Conservation (phyloP, 2,797 vertebrate genomes). For the Zalophus californianus region DNA sequence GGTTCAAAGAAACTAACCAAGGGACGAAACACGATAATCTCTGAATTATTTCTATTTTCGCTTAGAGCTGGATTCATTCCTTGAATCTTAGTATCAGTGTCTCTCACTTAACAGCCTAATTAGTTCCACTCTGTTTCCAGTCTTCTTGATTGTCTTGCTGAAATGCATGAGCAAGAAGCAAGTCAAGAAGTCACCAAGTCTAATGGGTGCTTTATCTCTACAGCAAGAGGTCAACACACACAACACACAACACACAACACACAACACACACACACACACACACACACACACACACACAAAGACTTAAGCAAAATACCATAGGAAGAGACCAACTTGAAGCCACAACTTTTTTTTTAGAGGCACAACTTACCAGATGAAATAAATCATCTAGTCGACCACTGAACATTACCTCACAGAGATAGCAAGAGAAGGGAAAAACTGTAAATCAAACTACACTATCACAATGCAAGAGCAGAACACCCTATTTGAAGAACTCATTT, state of each 20-base stretch:
- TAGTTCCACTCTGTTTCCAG: not conserved
- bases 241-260: not conserved
- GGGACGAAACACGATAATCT: constrained; percentile 1
- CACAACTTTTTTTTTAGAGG: not conserved
- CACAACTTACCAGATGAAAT: not conserved
- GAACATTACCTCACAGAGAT: not conserved
- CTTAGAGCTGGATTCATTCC: constrained; percentile 28
- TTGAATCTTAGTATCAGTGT: not conserved
- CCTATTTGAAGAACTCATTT: not conserved
- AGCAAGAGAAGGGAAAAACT: not conserved
- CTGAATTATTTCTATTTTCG: not conserved
- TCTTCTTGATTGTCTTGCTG: not conserved
- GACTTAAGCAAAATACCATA: not conserved
- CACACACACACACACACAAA: not conserved
- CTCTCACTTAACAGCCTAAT: not conserved
- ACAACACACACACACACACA: not conserved
- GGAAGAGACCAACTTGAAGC: constrained; percentile 1
- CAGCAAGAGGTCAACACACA: not conserved
- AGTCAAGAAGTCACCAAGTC: constrained; percentile 16
- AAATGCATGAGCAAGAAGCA: not conserved
- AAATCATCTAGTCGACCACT: not conserved
- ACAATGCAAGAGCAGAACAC: not conserved
- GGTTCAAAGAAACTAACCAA: constrained; percentile 43
- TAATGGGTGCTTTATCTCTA: not conserved
- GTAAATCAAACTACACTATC: not conserved